Evolutionary conservation across 1,140 invertebrate species (phyloP), one percentile per base, ranked within the genome.

Genomic region (Argopecten irradians): DNA sequence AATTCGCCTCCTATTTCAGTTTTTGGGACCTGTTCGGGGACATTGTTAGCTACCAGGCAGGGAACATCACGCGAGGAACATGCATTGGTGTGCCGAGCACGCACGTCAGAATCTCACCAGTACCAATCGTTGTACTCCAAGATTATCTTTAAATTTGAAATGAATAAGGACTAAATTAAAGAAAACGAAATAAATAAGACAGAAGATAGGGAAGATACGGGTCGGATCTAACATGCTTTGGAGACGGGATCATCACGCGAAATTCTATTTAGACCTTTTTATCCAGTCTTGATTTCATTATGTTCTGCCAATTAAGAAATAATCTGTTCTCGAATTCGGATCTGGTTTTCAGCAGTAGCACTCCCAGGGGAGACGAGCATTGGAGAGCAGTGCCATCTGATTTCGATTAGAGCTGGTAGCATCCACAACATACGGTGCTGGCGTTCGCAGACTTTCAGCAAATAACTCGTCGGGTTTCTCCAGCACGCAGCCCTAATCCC

Each of bases 221-320:
- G 90, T 86, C 86, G 86, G 36, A 41, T 82, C 83, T 89, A 91
- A 88, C 88, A 88, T 86, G 88, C 90, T 88, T 88, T 87, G 87
- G 86, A 87, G 41, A 55, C 36, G 85, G 84, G 43, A 91, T 91
- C 87, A 83, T 88, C 90, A 89, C 90, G 85, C 88, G 83, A 89
- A 91, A 91, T 91, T 91, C 87, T 91, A 91, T 91, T 91, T 91
- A 88, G 85, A 87, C 33, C 84, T 87, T 91, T 91, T 91, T 91
- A 88, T 89, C 84, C 87, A 84, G 39, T 22, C 86, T 55, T 89
- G 90, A 91, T 91, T 91, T 89, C 87, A 91, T 91, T 91, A 89
- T 87, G 90, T 86, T 86, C 86, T 89, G 84, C 90, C 90, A 91
- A 91, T 91, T 91, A 91, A 82, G 90, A 83, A 85, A 84, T 91